A percentile compares a stretch with the other conserved stretches of the same genome.
phyloP scores from a whole-genome alignment of 2,797 vertebrate species.

The Sparus aurata region DNA sequence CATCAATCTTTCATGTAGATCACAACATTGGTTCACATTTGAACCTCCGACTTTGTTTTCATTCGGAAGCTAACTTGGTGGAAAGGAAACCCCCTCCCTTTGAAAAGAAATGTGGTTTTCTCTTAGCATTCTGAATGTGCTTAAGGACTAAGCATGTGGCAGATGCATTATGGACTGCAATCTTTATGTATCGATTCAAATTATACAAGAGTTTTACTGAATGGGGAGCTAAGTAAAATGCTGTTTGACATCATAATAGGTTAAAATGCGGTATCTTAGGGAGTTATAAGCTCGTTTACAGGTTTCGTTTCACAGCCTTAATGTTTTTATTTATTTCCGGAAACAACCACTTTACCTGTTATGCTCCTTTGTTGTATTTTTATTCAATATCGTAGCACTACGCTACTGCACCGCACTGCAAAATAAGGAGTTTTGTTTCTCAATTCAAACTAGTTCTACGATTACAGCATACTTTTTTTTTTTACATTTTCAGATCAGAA shows the following conservation, averaged over 20 bases:
- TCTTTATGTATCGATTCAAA: conserved; percentile 20
- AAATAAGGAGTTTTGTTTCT: background rate
- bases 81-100: background rate
- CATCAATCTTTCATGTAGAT: conserved; percentile 52
- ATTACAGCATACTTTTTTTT: no score
- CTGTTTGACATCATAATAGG: background rate
- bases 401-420: background rate
- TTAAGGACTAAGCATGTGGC: conserved; percentile 1
- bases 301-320: background rate
- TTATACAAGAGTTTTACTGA: conserved; percentile 6
- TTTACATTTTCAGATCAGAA: no score
- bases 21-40: conserved; percentile 8
- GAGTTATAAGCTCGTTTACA: background rate
- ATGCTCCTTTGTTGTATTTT: background rate
- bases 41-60: conserved; percentile 21
- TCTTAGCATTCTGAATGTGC: conserved; percentile 9
- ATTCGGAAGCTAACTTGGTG: background rate
- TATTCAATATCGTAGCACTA: background rate
- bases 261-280: background rate
- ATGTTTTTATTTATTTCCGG: background rate
- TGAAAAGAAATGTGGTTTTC: conserved; percentile 13
- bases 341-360: background rate
- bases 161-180: conserved; percentile 25
- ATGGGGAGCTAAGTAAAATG: background rate
- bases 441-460: background rate